Base-by-base conservation (phyloP, 2,113 vertebrate genomes). In the Brachypodius melanocephalos region DNA sequence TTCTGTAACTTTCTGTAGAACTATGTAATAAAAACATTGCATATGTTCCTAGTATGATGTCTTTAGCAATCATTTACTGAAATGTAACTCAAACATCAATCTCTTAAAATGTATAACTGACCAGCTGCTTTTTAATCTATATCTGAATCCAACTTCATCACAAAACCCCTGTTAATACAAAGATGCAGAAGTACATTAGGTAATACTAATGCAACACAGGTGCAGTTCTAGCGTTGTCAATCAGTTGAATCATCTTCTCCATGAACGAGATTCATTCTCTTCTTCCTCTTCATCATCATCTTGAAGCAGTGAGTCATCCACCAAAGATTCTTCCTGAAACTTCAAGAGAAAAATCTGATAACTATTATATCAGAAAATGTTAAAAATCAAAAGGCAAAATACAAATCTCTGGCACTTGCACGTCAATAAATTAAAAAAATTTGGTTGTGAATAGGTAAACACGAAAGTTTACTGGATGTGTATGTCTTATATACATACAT, bases 241-340 rank as follows among this genome's bases (percentile, higher is more conserved):
- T 96, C 92, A 97, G 96, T 48, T 92, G 96, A 98, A 98, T 99
- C 98, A 99, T 99, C 99, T 99, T 96, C 99, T 98, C 99, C 99
- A 99, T 8, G 99, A 98, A 88, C 99, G 99, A 88, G 99, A 98
- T 97, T 99, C 99, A 61, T 99, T 99, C 96, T 99, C 99, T 5
- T 99, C 99, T 43, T 99, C 99, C 87, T 99, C 99, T 96, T 99
- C 99, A 72, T 99, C 99, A 48, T 99, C 99, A 32, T 99, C 99
- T 97, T 99, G 99, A 97, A 99, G 98, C 96, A 99, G 97, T 4
- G 98, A 98, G 85, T 99, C 99, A 85, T 99, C 99, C 86, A 99
- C 98, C 96, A 99, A 97, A 43, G 99, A 98, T 94, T 99, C 99
- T 90, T 99, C 99, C 89, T 98, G 98, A 97, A 99, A 99, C 99